Conservation (phyloP, 2,113 vertebrate genomes). For the Rhinolophus sinicus region DNA sequence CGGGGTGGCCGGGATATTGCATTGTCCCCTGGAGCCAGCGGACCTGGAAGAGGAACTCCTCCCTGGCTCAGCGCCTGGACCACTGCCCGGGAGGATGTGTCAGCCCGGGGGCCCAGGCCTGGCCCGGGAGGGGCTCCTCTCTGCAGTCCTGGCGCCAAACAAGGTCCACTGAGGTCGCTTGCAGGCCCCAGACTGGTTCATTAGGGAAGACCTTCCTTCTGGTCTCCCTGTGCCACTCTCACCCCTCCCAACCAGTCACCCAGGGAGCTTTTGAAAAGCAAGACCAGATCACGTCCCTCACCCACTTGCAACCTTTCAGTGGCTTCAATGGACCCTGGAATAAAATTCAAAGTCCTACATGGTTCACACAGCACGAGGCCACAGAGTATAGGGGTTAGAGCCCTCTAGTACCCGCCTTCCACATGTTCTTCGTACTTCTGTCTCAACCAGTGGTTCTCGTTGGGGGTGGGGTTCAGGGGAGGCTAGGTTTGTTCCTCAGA, state of each 20-base stretch:
- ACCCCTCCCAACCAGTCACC: too few relatives aligned
- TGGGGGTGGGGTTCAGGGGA: too few relatives aligned
- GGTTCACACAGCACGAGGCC: too few relatives aligned
- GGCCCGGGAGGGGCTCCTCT: background rate
- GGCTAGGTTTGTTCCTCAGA: background rate
- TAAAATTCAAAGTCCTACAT: fast-evolving
- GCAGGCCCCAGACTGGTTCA: background rate
- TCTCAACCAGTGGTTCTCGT: background rate
- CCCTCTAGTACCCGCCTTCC: background rate
- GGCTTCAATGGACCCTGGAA: background rate
- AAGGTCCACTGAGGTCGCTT: background rate
- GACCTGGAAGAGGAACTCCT: constrained; percentile 27
- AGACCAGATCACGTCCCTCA: background rate
- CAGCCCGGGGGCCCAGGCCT: background rate
- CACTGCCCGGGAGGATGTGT: background rate
- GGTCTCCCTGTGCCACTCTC: background rate
- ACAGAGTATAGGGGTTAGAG: fast-evolving
- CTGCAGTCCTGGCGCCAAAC: background rate
- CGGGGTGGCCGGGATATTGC: background rate
- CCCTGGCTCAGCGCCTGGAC: background rate
- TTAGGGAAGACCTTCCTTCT: background rate
- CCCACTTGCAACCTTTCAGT: background rate
- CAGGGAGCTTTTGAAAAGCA: background rate
- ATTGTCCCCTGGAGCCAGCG: constrained; percentile 31
- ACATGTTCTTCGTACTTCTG: background rate